A percentile compares a stretch with the other conserved stretches of the same genome.
These are phyloP conservation scores for Aphelocoma californica DNA, from an alignment of 2,797 vertebrate species.

Conservation along the genomic window DNA sequence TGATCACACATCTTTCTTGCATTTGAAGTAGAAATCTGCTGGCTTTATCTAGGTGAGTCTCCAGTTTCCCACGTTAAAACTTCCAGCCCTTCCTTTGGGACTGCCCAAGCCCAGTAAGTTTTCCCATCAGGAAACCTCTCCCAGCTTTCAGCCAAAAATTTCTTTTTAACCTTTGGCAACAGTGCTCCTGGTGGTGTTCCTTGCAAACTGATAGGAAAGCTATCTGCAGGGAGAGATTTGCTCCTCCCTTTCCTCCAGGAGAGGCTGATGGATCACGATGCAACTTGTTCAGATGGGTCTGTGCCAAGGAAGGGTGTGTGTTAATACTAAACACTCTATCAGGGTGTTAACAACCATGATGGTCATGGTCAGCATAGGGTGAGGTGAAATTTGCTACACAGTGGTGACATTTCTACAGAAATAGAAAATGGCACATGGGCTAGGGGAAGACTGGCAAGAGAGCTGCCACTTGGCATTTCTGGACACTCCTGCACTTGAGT, in stretches of 20 bases:
- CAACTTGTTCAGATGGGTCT: background rate
- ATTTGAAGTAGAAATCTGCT: background rate
- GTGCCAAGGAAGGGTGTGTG: background rate
- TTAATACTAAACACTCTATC: background rate
- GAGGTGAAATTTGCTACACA: background rate
- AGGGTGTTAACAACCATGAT: background rate
- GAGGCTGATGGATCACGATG: background rate
- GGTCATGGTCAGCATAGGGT: background rate
- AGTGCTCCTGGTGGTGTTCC: background rate
- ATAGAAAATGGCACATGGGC: background rate
- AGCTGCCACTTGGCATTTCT: background rate
- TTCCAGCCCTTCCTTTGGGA: slow-evolving; percentile 53
- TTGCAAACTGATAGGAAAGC: background rate
- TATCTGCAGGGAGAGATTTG: background rate
- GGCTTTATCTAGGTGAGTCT: background rate
- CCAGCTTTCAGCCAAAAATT: slow-evolving; percentile 5
- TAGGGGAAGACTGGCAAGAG: background rate
- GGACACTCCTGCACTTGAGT: background rate
- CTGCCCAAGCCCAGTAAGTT: background rate
- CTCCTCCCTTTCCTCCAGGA: slow-evolving; percentile 32
- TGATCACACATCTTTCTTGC: background rate
- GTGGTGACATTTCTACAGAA: background rate
- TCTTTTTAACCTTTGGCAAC: slow-evolving; percentile 23
- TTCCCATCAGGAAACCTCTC: slow-evolving; percentile 66
- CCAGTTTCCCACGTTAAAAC: background rate